Percentiles rank a stretch among this genome's conserved stretches.
phyloP scores from a whole-genome alignment of 64 coral and sea anemone genomes.

The Trachythela sp. region DNA sequence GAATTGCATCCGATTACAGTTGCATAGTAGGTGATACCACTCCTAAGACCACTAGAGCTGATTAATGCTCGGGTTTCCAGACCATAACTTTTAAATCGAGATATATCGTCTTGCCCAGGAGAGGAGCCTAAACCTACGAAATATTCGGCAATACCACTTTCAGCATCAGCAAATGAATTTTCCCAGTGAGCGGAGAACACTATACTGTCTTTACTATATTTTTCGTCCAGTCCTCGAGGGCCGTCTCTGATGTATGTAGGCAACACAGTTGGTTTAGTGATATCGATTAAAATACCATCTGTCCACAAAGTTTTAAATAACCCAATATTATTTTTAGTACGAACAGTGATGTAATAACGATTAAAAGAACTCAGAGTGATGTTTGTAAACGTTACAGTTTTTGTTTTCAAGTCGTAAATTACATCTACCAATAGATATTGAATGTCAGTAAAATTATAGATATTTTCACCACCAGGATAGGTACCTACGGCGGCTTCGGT shows the following conservation, averaged over 20 bases:
- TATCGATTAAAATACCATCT: slow-evolving; percentile 86
- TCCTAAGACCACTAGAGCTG: slow-evolving; percentile 43
- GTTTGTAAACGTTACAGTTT: slow-evolving; percentile 32
- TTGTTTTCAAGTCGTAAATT: slow-evolving; percentile 30
- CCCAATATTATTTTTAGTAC: slow-evolving; percentile 57
- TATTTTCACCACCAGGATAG: slow-evolving; percentile 82
- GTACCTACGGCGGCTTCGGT: slow-evolving; percentile 66
- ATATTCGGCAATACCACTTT: slow-evolving; percentile 65
- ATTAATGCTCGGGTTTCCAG: slow-evolving; percentile 42
- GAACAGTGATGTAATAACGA: slow-evolving; percentile 74
- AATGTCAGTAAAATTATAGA: slow-evolving; percentile 49
- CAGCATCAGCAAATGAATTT: slow-evolving; percentile 69
- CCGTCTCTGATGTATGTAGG: slow-evolving; percentile 70
- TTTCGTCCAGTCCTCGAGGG: slow-evolving; percentile 51
- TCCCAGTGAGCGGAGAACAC: slow-evolving; percentile 75
- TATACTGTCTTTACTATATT: slow-evolving; percentile 52
- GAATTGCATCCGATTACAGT: slow-evolving; percentile 80
- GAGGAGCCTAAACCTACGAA: slow-evolving; percentile 53
- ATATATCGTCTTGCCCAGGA: slow-evolving; percentile 48
- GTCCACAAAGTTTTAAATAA: slow-evolving; percentile 55
- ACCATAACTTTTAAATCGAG: slow-evolving; percentile 45
- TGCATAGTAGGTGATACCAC: slow-evolving; percentile 71
- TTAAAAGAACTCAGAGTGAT: slow-evolving; percentile 49
- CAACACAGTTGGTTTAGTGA: slow-evolving; percentile 53
- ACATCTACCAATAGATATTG: not conserved